Conservation (phyloP, 2,797 vertebrate genomes). For the Atherinosoma microstoma region DNA sequence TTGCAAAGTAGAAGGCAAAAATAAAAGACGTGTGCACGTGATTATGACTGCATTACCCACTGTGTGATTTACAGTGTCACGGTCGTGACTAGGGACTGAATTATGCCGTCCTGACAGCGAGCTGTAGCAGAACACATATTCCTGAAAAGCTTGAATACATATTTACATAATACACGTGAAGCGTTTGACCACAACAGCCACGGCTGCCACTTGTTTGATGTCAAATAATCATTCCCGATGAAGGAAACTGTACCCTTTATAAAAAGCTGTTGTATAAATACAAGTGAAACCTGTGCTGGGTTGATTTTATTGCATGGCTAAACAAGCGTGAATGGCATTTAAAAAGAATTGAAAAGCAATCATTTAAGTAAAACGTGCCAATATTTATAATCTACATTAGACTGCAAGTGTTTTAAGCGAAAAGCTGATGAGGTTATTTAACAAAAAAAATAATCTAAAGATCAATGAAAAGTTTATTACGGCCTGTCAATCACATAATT, state of each 20-base stretch:
- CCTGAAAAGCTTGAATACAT: conserved; percentile 70
- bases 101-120: neutral
- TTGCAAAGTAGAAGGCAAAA: no score
- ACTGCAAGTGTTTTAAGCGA: neutral
- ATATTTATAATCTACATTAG: no score
- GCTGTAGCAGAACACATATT: conserved; percentile 39
- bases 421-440: no score
- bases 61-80: neutral
- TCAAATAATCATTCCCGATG: conserved; percentile 79
- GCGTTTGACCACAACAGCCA: conserved; percentile 66
- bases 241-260: conserved; percentile 75
- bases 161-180: conserved; percentile 75
- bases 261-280: conserved; percentile 81
- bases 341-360: conserved; percentile 17
- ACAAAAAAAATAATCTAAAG: neutral
- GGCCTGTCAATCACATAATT: neutral
- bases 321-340: conserved; percentile 65
- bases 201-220: conserved; percentile 78
- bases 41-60: neutral
- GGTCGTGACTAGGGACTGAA: neutral
- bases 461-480: neutral
- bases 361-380: no score
- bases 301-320: conserved; percentile 53
- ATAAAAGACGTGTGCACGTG: neutral
- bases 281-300: conserved; percentile 50